Base-by-base conservation (phyloP, 2,888 invertebrate species). In the Gibbula magus region DNA sequence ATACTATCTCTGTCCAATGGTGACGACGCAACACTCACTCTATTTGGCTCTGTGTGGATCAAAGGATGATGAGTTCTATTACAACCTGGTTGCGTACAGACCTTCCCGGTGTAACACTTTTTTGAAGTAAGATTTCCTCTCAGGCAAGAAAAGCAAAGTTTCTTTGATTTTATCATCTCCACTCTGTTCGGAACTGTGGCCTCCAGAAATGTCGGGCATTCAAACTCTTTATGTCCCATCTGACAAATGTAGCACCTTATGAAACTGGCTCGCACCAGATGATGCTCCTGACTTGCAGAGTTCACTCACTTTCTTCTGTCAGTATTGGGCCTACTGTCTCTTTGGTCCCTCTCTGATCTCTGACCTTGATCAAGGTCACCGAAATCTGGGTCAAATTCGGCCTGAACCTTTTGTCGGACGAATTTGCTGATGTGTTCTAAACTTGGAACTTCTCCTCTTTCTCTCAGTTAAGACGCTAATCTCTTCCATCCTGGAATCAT, bases 331-430 rank as follows among this genome's bases (percentile, higher is more conserved):
- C 20, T 20, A 20, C 51, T 52, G 7, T 20, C 51, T 53, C 35
- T 35, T 39, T 54, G n/a, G 18, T 7, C 32, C 45, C 35, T 45
- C 20, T 61, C 66, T 32, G 67, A 39, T 22, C n/a, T 61, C 22
- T 16, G n/a, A 18, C 25, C 18, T 53, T 35, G 18, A 8, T 67
- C 52, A n/a, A 79, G 8, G 35, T 79, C 79, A n/a, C 79, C 79
- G 53, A 77, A 80, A 18, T 80, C 80, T 18, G 73, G 80, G 25
- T 80, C 80, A 70, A 77, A 80, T 29, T 77, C 77, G 3, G 73
- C 67, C 39, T 54, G 53, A 2, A 80, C 77, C 3, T 70, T 10
- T 39, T 80, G 35, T 20, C 80, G n/a, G 4, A 80, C 20, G 35
- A 80, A 80, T 13, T 70, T 53, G n/a, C 53, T 77, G 22, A 77